These are phyloP conservation scores for Peromyscus maniculatus DNA, from an alignment of 2,113 vertebrate genomes.

Conservation along the genomic window DNA sequence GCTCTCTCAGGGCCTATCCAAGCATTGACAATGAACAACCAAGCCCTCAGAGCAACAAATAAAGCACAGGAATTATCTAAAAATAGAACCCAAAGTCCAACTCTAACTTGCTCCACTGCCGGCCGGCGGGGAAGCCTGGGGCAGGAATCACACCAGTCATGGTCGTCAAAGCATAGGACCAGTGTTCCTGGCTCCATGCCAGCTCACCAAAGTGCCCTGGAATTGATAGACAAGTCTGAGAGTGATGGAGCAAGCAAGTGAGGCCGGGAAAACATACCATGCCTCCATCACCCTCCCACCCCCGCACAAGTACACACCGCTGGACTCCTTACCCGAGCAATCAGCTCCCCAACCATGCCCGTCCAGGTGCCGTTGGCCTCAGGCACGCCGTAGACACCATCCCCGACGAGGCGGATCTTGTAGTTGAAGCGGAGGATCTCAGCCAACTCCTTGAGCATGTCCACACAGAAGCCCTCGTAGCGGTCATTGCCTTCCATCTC, in stretches of 20 bases:
- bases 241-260: fast-evolving
- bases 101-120: not conserved
- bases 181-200: not conserved
- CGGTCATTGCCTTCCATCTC: slow-evolving; percentile 96
- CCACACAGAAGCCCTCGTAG: slow-evolving; percentile 98
- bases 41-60: not conserved
- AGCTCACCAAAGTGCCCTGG: not conserved
- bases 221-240: not conserved
- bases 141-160: not conserved
- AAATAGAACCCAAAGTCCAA: not conserved
- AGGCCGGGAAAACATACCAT: not conserved
- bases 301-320: not conserved
- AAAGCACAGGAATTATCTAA: not conserved
- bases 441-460: slow-evolving; percentile 97
- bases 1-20: not conserved
- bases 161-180: not conserved
- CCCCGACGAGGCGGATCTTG: slow-evolving; percentile 95
- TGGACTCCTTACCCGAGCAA: slow-evolving; percentile 92
- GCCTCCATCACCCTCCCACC: not conserved
- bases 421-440: slow-evolving; percentile 98
- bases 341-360: slow-evolving; percentile 98
- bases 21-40: not conserved
- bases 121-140: not conserved
- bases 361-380: slow-evolving; percentile 97
- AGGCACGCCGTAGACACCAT: slow-evolving; percentile 94